These are phyloP conservation scores for Masticophis lateralis DNA, from an alignment of 2,797 vertebrate genomes.

Conservation along the genomic window DNA sequence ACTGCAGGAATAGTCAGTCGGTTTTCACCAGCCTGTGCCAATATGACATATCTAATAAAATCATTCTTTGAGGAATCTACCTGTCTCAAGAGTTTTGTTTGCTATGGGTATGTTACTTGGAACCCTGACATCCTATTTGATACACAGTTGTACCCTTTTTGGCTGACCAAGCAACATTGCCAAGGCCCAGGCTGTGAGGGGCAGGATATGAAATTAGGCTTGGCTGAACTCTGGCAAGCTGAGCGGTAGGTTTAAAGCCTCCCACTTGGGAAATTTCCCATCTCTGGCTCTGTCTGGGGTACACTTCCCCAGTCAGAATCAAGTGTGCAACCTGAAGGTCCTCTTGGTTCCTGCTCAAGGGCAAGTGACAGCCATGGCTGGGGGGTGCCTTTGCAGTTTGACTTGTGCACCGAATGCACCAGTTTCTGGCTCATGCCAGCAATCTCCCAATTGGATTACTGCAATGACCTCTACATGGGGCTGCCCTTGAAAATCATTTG, in stretches of 20 bases:
- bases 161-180: background rate
- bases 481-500: background rate
- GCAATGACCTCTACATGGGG: background rate
- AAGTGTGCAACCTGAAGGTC: background rate
- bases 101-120: too few species aligned
- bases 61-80: too few species aligned
- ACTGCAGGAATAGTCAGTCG: too few species aligned
- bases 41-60: too few species aligned
- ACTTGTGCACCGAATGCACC: background rate
- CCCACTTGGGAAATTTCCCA: background rate
- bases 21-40: too few species aligned
- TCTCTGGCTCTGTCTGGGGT: background rate
- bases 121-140: background rate
- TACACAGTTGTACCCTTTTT: background rate
- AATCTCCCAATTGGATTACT: background rate
- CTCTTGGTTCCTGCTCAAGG: background rate
- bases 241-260: background rate
- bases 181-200: background rate
- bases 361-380: background rate
- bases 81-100: too few species aligned
- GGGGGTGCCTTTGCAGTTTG: background rate
- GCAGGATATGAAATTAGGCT: background rate
- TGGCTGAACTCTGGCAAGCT: background rate
- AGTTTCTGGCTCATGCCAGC: background rate
- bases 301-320: background rate